A percentile compares a stretch with the other conserved stretches of the same genome.
Evolutionary conservation across 2,888 invertebrate genomes (phyloP).

Genomic region (Dinocampus coccinellae): DNA sequence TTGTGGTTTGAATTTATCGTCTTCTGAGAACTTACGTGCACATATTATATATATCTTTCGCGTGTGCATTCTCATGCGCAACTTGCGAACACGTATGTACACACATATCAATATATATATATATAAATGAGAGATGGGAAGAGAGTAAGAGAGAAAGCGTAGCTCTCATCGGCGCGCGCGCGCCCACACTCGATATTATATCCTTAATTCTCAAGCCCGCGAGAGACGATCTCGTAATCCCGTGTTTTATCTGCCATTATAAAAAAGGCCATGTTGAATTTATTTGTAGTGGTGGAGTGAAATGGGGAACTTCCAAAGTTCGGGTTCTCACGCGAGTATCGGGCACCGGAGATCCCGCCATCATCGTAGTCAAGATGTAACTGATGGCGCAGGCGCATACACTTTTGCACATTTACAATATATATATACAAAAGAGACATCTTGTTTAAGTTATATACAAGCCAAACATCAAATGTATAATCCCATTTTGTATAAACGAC

Average conservation of each 20-base stretch:
- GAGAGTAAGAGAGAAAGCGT: slow-evolving; percentile 24
- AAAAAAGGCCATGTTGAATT: slow-evolving; percentile 22
- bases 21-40: slow-evolving; percentile 24
- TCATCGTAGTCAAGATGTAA: not conserved
- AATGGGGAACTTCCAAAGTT: slow-evolving; percentile 29
- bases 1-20: slow-evolving; percentile 28
- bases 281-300: not conserved
- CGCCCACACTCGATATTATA: slow-evolving; percentile 36
- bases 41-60: slow-evolving; percentile 22
- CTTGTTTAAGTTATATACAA: not conserved
- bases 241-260: slow-evolving; percentile 34
- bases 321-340: slow-evolving; percentile 33
- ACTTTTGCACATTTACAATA: not conserved
- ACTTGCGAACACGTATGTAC: slow-evolving; percentile 22
- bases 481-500: slow-evolving; percentile 16
- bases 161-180: slow-evolving; percentile 32
- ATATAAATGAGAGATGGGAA: slow-evolving; percentile 8
- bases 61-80: slow-evolving; percentile 17
- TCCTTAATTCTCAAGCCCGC: slow-evolving; percentile 15
- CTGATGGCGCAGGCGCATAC: not conserved
- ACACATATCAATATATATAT: slow-evolving; percentile 12
- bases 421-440: slow-evolving; percentile 11
- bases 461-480: slow-evolving; percentile 9
- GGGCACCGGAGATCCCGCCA: not conserved
- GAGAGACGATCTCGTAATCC: slow-evolving; percentile 32